Conservation (phyloP, 1,140 invertebrate genomes). For the Bombyx mandarina region DNA sequence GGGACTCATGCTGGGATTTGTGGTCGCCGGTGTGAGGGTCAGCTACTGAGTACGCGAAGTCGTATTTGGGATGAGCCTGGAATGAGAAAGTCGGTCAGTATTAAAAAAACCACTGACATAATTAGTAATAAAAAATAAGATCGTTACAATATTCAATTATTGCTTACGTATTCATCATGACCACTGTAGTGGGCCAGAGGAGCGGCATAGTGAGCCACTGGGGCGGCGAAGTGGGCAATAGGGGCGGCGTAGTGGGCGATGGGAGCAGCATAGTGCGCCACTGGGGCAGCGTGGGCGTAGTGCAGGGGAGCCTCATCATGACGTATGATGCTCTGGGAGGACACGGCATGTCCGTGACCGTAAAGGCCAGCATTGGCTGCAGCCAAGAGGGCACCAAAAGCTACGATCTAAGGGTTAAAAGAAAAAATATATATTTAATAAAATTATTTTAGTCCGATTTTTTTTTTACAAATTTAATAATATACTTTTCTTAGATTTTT, state of each 20-base stretch:
- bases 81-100: background rate
- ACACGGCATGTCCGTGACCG: conserved; percentile 40
- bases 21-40: conserved; percentile 56
- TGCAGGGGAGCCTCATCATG: conserved; percentile 36
- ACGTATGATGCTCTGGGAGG: conserved; percentile 55
- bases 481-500: too few species aligned
- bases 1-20: conserved; percentile 44
- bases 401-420: conserved; percentile 27
- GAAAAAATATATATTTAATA: conserved; percentile 1
- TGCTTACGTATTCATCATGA: conserved; percentile 45
- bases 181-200: conserved; percentile 28
- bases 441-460: background rate
- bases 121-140: too few species aligned
- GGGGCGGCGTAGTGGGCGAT: conserved; percentile 31
- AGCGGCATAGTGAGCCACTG: conserved; percentile 25
- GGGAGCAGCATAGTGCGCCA: conserved; percentile 29
- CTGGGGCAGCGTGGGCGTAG: conserved; percentile 27
- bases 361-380: conserved; percentile 34
- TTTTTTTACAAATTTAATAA: background rate
- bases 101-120: too few species aligned
- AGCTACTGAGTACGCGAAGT: conserved; percentile 69
- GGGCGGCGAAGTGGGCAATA: conserved; percentile 32
- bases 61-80: conserved; percentile 56
- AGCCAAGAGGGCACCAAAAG: conserved; percentile 33
- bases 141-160: background rate